A percentile compares a stretch with the other conserved stretches of the same genome.
phyloP scores from a whole-genome alignment of 92 coral and sea anemone genomes.

The Zoanthus sociatus region DNA sequence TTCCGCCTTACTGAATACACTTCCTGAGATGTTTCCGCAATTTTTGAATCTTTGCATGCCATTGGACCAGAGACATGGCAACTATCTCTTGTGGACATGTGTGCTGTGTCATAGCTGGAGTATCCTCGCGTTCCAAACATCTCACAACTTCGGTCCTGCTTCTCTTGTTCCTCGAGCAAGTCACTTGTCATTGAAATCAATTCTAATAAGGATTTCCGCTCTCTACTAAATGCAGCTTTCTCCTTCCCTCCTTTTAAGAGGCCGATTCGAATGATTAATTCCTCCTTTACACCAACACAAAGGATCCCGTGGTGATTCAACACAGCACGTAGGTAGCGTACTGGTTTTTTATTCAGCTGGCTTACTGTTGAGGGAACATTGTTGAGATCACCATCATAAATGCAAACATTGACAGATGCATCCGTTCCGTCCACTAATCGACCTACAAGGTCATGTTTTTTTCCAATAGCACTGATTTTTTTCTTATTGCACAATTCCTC shows the following conservation, averaged over 20 bases:
- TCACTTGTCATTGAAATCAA: constrained; percentile 39
- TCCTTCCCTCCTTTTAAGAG: constrained; percentile 50
- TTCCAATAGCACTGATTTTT: background rate
- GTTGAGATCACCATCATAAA: constrained; percentile 45
- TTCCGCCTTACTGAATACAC: constrained; percentile 5
- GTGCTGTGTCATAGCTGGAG: constrained; percentile 47
- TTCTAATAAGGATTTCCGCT: constrained; percentile 48
- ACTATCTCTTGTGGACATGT: constrained; percentile 47
- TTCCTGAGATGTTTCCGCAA: constrained; percentile 15
- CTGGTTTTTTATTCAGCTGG: constrained; percentile 44
- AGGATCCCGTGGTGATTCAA: constrained; percentile 49
- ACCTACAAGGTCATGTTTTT: constrained; percentile 32
- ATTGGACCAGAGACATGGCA: constrained; percentile 9
- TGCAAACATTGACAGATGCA: constrained; percentile 6
- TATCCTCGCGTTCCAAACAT: constrained; percentile 30
- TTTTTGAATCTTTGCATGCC: constrained; percentile 8
- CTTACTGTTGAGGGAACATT: constrained; percentile 53
- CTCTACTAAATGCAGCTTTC: constrained; percentile 57
- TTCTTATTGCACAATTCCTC: constrained; percentile 12
- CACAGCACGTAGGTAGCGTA: constrained; percentile 42
- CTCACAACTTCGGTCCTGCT: constrained; percentile 36
- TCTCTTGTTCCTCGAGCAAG: constrained; percentile 30
- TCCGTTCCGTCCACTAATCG: constrained; percentile 1
- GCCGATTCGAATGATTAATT: constrained; percentile 48
- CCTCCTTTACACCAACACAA: constrained; percentile 43